Evolutionary conservation across 2,113 vertebrate genomes (phyloP).

Genomic region (Halichoerus grypus): DNA sequence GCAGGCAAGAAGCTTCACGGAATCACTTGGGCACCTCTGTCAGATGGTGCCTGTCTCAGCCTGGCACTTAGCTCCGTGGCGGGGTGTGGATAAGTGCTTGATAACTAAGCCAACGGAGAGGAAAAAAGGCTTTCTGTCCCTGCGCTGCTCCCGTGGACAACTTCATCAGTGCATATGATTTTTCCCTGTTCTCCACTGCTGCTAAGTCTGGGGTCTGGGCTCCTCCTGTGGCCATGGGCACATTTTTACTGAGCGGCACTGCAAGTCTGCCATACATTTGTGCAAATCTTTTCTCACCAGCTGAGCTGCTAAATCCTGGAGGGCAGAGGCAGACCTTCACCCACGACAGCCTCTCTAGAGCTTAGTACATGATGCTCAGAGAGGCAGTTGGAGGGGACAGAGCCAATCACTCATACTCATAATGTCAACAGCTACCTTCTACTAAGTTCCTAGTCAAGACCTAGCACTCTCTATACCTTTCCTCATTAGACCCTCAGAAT

Average conservation of each 20-base stretch:
- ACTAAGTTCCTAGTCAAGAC: background rate
- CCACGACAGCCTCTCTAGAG: background rate
- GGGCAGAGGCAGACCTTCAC: background rate
- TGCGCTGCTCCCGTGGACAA: fast-evolving
- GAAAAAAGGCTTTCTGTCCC: background rate
- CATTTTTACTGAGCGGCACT: background rate
- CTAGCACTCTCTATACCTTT: background rate
- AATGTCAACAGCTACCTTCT: background rate
- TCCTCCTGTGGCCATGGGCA: background rate
- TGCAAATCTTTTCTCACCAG: background rate
- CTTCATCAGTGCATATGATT: background rate
- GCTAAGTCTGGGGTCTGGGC: background rate
- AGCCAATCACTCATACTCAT: background rate
- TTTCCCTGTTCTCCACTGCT: background rate
- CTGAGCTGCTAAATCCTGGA: background rate
- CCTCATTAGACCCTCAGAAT: background rate
- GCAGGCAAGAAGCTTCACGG: background rate
- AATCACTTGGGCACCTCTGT: background rate
- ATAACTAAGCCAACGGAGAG: background rate
- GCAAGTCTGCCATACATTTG: no score
- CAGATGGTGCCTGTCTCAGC: background rate
- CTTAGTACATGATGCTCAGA: background rate
- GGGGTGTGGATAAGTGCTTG: background rate
- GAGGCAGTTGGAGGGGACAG: background rate
- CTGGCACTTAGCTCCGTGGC: fast-evolving